phyloP scores from a whole-genome alignment of 2,113 vertebrate species.

The Paracanthobrama guichenoti region DNA sequence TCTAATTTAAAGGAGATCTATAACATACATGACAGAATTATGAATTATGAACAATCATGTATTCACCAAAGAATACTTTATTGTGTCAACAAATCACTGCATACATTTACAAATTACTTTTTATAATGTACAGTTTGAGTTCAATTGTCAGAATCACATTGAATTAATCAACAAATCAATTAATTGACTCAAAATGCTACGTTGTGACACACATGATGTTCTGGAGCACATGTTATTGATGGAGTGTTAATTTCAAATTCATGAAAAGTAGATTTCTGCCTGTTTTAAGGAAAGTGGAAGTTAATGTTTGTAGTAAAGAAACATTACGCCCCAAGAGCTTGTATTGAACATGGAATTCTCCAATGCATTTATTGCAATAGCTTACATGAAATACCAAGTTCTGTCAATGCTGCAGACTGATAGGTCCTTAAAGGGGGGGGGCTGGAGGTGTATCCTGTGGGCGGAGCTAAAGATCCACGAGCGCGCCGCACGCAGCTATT shows the following conservation, averaged over 20 bases:
- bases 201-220: no score
- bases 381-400: not conserved
- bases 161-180: not conserved
- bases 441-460: no score
- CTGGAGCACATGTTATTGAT: not conserved
- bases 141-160: not conserved
- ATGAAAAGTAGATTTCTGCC: not conserved
- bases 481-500: no score
- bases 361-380: not conserved
- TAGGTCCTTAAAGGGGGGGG: no score
- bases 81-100: not conserved
- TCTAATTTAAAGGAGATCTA: no score
- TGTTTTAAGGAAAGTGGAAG: not conserved
- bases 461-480: no score
- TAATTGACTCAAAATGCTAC: not conserved
- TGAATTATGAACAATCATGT: constrained; percentile 28
- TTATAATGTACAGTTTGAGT: not conserved
- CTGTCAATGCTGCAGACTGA: no score
- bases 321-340: not conserved
- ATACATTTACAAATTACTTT: constrained; percentile 3
- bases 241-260: not conserved
- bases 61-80: not conserved
- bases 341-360: not conserved
- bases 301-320: not conserved
- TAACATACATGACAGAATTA: constrained; percentile 10